Base-by-base conservation (phyloP, 1,140 invertebrate species). In the Tenebrio molitor region DNA sequence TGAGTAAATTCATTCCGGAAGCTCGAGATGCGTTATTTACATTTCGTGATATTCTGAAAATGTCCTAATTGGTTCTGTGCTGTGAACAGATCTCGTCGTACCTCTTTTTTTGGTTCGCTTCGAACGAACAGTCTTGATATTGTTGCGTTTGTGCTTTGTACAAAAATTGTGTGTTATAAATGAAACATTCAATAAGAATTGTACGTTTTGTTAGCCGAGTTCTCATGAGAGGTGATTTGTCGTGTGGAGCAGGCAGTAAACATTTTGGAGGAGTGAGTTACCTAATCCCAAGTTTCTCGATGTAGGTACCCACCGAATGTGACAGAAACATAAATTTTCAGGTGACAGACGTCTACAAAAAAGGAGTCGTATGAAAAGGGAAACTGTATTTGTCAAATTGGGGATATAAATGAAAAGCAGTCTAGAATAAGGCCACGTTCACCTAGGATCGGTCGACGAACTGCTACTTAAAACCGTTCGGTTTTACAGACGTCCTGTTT, bases 261-360 rank as follows among this genome's bases (percentile, higher is more conserved):
- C 64, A 66, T 66, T 58, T 66, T 66, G 64, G 36, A 66, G 42
- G 64, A 66, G 64, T 66, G 64, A 66, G 64, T 68, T 68, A 46
- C 41, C 65, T 68, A 68, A 68, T 68, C 65, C 41, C 41, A 33
- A 44, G 65, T 68, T 50, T 44, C 44, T 68, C 65, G 65, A 68
- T 68, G 65, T 68, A 68, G 41, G 42, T 68, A 46, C 65, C 65
- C 44, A 50, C 65, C 39, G 33, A 46, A 68, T 68, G 39, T 68
- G 65, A 68, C 65, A 68, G 65, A 46, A 68, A 68, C 41, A 68
- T 68, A 68, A 68, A 68, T 68, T 68, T 68, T 46, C 65, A 68
- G 65, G 65, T 68, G 65, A 68, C 65, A 68, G 41, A 50, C 65
- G 65, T 68, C 65, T 66, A 66, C 64, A 68, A 68, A 68, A 68